Evolutionary conservation across 2,113 vertebrate genomes (phyloP), one percentile per base, ranked within the genome.

Genomic region (Tetrax tetrax): DNA sequence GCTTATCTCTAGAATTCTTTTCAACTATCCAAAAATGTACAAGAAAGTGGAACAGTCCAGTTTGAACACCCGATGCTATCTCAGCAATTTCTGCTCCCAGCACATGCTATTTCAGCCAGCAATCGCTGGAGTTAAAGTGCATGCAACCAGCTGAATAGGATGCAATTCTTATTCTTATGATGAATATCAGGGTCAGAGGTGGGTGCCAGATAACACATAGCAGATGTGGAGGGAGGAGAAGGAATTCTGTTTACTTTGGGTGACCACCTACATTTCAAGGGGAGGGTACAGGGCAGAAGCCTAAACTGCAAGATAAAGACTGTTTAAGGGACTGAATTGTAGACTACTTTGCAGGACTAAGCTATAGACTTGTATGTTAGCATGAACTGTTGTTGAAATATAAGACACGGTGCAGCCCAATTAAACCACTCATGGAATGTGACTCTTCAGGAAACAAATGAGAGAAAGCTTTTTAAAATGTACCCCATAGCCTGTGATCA

Each of bases 101-200:
- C 65, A 93, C 89, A 97, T 33, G 59, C 51, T 95, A 69, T 85
- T 93, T 92, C 68, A 96, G 65, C 45, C 76, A 68, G 51, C 70
- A 91, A 95, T 83, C 71, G 59, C 50, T 87, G 66, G n/a, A 94
- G 82, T 89, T 96, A 87, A 97, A 96, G 69, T 81, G 84, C 78
- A 96, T 23, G 48, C 47, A 95, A 90, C 75, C 61, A 92, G 80
- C 71, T 79, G 92, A 94, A 96, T 91, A 91, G 87, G 78, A 93
- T 57, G 92, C 95, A 95, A 60, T 95, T 96, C 76, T 97, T 97
- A 92, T 57, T 93, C 92, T 96, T 96, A 90, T 95, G 91, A 72
- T 96, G 96, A 96, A 96, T 95, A 97, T 82, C 59, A 93, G 60
- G 93, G 77, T 96, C 96, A 97, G 69, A 96, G 79, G 92, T 96